These are phyloP conservation scores for Metacarcinus magister DNA, from an alignment of 2,888 invertebrate genomes.

Conservation along the genomic window DNA sequence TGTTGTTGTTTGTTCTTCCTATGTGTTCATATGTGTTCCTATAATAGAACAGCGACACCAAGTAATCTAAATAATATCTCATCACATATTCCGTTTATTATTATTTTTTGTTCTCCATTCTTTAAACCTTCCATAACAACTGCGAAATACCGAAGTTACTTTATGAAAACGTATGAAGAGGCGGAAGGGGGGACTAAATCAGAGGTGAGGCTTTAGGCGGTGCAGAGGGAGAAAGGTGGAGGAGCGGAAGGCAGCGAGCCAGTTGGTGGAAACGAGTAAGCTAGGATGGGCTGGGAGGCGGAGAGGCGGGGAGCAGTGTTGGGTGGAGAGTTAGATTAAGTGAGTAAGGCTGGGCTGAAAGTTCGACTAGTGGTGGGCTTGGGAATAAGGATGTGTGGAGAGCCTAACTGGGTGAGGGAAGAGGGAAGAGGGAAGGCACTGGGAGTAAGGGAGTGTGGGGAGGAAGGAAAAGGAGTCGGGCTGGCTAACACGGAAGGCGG, in stretches of 20 bases:
- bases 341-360: not conserved
- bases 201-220: not conserved
- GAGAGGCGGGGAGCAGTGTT: not conserved
- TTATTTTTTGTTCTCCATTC: too few species aligned
- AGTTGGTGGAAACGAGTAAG: not conserved
- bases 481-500: not conserved
- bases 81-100: not conserved
- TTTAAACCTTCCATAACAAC: not conserved
- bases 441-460: not conserved
- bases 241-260: too few species aligned
- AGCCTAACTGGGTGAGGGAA: not conserved
- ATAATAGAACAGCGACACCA: not conserved
- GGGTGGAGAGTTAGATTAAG: not conserved
- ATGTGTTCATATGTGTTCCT: not conserved
- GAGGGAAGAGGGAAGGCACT: not conserved
- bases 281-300: not conserved
- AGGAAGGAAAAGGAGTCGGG: not conserved
- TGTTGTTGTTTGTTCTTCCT: not conserved
- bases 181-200: not conserved
- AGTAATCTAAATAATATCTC: not conserved
- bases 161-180: slow-evolving; percentile 17
- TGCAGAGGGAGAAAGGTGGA: not conserved
- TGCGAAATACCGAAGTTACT: not conserved
- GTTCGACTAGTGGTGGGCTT: not conserved
- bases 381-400: not conserved